Percentiles rank a stretch among this genome's conserved stretches.
Evolutionary conservation across 2,797 vertebrate genomes (phyloP).

Genomic region (Etheostoma nigrum): DNA sequence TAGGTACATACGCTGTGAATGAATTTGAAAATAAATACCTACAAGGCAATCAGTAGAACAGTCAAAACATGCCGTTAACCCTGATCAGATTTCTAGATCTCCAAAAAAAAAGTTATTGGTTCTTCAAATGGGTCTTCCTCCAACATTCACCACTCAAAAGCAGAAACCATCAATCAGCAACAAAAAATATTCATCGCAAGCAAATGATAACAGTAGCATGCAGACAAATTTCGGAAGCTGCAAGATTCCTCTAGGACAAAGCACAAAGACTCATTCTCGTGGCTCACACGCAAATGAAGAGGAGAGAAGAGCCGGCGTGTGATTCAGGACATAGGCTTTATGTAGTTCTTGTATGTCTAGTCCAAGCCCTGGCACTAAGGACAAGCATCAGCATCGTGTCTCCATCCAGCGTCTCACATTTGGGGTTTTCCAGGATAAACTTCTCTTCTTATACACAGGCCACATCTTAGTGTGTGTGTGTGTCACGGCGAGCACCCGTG

Average conservation of each 20-base stretch:
- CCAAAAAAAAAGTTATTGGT: slow-evolving; percentile 13
- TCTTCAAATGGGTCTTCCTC: slow-evolving; percentile 22
- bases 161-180: slow-evolving; percentile 23
- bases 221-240: slow-evolving; percentile 17
- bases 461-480: slow-evolving; percentile 30
- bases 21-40: slow-evolving; percentile 10
- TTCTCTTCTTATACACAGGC: slow-evolving; percentile 73
- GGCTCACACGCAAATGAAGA: slow-evolving; percentile 52
- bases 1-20: background rate
- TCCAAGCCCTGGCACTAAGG: slow-evolving; percentile 35
- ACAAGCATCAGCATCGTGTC: slow-evolving; percentile 18
- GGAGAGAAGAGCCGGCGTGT: slow-evolving; percentile 6
- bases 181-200: slow-evolving; percentile 15
- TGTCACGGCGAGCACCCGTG: slow-evolving; percentile 40
- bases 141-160: slow-evolving; percentile 20
- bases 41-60: background rate
- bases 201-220: slow-evolving; percentile 14
- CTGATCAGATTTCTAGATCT: background rate
- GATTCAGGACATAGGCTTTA: slow-evolving; percentile 33
- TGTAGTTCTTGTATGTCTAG: slow-evolving; percentile 11
- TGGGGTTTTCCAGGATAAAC: slow-evolving; percentile 46
- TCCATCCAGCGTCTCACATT: slow-evolving; percentile 54
- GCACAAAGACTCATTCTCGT: slow-evolving; percentile 17
- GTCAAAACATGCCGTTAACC: slow-evolving; percentile 28
- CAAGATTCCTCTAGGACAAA: slow-evolving; percentile 24